phyloP scores from a whole-genome alignment of 2,113 vertebrate species.

The Telmatochromis sp. region DNA sequence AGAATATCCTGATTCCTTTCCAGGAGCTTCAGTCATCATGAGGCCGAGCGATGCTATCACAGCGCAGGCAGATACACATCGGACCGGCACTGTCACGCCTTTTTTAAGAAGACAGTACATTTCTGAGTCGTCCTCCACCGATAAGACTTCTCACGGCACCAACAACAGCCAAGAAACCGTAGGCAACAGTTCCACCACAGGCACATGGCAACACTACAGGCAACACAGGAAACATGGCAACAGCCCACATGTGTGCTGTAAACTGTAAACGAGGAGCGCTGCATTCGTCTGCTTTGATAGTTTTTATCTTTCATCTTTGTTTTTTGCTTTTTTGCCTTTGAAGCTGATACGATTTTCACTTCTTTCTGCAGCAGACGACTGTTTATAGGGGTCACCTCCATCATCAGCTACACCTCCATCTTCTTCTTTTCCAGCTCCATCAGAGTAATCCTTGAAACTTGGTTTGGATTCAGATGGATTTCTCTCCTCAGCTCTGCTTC shows the following conservation, averaged over 20 bases:
- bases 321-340: constrained; percentile 27
- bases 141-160: constrained; percentile 46
- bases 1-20: constrained; percentile 8
- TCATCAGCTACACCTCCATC: neutral
- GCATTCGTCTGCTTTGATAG: neutral
- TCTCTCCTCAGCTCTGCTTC: neutral
- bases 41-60: neutral
- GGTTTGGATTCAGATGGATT: neutral
- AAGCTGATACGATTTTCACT: constrained; percentile 34
- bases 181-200: neutral
- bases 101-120: constrained; percentile 41
- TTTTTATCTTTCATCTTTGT: constrained; percentile 19
- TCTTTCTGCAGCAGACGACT: constrained; percentile 11
- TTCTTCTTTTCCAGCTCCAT: neutral
- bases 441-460: neutral
- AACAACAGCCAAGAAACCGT: neutral
- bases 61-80: constrained; percentile 15
- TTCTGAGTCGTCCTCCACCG: constrained; percentile 7
- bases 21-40: neutral
- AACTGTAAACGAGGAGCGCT: neutral
- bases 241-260: neutral
- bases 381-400: constrained; percentile 37
- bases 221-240: neutral
- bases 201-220: neutral
- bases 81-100: constrained; percentile 27